Evolutionary conservation across 2,797 vertebrate genomes (phyloP).

Genomic region (Sphenodon punctatus): DNA sequence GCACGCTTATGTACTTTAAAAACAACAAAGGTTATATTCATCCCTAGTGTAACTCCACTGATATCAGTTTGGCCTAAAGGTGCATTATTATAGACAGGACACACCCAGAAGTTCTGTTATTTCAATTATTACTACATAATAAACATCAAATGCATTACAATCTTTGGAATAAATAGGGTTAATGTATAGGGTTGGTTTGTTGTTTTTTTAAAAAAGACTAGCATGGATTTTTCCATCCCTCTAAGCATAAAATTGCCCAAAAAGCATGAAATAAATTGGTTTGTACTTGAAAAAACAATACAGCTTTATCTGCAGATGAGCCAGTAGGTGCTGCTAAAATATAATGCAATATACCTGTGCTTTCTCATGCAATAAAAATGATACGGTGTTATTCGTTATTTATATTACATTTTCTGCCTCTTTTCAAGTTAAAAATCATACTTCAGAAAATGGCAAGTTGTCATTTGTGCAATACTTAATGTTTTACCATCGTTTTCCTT

Average conservation of each 20-base stretch:
- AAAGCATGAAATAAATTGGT: not conserved
- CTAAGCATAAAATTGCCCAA: not conserved
- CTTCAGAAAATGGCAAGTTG: not conserved
- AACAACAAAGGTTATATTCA: not conserved
- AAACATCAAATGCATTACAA: no score
- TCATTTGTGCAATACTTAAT: not conserved
- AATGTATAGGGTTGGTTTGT: no score
- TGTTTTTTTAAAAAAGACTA: no score
- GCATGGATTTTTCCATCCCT: not conserved
- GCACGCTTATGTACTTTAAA: no score
- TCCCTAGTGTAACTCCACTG: not conserved
- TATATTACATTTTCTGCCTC: not conserved
- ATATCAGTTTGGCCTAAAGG: no score
- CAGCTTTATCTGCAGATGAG: not conserved
- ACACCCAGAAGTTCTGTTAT: no score
- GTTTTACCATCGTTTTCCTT: not conserved
- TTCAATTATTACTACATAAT: no score
- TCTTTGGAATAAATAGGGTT: no score
- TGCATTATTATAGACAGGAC: no score
- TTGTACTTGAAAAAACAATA: not conserved
- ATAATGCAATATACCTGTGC: not conserved
- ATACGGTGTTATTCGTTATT: not conserved
- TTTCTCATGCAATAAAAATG: not conserved
- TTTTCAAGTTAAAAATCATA: not conserved
- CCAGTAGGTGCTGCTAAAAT: not conserved